A percentile compares a stretch with the other conserved stretches of the same genome.
These are phyloP conservation scores for Macropus fuliginosus DNA, from an alignment of 2,797 vertebrate genomes.

Conservation along the genomic window DNA sequence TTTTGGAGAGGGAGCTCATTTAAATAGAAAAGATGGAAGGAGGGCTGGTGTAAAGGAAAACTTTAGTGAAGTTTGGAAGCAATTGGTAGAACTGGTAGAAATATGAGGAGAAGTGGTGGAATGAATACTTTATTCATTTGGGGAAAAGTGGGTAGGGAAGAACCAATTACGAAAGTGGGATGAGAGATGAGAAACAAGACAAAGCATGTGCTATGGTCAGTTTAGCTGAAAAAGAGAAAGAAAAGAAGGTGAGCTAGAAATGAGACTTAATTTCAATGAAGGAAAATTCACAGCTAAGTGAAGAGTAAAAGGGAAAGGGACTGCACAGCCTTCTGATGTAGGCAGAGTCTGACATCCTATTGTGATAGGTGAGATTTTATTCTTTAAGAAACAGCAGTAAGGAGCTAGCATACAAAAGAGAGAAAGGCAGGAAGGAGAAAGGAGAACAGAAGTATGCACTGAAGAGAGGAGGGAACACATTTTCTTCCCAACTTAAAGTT, in stretches of 20 bases:
- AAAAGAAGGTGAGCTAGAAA: conserved; percentile 84
- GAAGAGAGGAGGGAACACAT: background rate
- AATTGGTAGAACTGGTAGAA: background rate
- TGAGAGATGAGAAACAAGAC: conserved; percentile 65
- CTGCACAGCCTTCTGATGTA: conserved; percentile 71
- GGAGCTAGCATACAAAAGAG: conserved; percentile 24
- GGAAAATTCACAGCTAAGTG: conserved; percentile 83
- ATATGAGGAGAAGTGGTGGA: conserved; percentile 22
- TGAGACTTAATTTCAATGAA: conserved; percentile 86
- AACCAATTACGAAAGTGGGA: conserved; percentile 76
- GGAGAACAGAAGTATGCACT: background rate
- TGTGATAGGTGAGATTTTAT: conserved; percentile 79
- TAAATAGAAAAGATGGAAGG: background rate
- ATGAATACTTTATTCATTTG: conserved; percentile 55
- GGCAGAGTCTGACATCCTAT: conserved; percentile 74
- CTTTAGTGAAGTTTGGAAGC: background rate
- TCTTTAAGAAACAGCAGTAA: conserved; percentile 50
- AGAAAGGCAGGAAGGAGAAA: conserved; percentile 43
- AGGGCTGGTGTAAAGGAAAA: background rate
- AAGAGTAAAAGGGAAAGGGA: conserved; percentile 82
- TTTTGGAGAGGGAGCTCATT: background rate
- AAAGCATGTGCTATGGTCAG: conserved; percentile 72
- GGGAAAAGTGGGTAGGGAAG: conserved; percentile 39
- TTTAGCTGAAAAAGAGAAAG: conserved; percentile 81
- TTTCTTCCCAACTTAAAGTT: conserved; percentile 10